A percentile compares a stretch with the other conserved stretches of the same genome.
phyloP scores from a whole-genome alignment of 2,888 invertebrate species.

The Zaprionus obscuricornis region DNA sequence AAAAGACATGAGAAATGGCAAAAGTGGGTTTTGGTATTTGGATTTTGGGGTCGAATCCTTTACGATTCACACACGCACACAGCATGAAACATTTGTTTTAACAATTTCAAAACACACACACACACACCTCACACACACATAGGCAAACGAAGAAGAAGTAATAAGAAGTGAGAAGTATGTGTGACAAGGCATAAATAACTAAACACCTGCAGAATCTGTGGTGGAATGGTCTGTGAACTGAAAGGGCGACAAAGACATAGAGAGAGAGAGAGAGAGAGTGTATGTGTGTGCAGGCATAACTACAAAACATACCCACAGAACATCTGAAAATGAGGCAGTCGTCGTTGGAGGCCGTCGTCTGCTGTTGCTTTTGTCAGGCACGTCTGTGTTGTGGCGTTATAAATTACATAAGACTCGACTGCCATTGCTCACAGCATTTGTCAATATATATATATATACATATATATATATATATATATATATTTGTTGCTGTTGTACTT shows the following conservation, averaged over 20 bases:
- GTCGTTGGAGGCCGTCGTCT: constrained; percentile 15
- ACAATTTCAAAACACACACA: constrained; percentile 17
- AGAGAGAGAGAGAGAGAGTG: no score
- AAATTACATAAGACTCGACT: constrained; percentile 62
- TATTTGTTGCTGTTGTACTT: no score
- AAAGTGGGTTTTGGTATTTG: constrained; percentile 29
- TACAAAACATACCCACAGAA: no score
- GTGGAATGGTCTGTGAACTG: no score
- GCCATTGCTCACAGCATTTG: constrained; percentile 63
- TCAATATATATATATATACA: no score
- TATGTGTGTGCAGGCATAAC: not conserved
- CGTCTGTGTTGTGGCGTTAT: constrained; percentile 65
- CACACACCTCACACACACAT: constrained; percentile 8
- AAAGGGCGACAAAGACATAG: no score
- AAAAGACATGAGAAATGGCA: constrained; percentile 42
- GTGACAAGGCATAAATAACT: constrained; percentile 77
- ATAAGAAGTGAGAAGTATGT: constrained; percentile 52
- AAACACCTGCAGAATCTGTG: constrained; percentile 76
- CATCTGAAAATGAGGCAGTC: no score
- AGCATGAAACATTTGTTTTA: constrained; percentile 49
- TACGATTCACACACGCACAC: constrained; percentile 39
- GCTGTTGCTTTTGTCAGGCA: constrained; percentile 46
- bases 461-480: no score
- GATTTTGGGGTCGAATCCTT: constrained; percentile 54
- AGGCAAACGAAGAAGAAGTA: constrained; percentile 29